Base-by-base conservation (phyloP, 1,140 invertebrate species). In the Procambarus clarkii region DNA sequence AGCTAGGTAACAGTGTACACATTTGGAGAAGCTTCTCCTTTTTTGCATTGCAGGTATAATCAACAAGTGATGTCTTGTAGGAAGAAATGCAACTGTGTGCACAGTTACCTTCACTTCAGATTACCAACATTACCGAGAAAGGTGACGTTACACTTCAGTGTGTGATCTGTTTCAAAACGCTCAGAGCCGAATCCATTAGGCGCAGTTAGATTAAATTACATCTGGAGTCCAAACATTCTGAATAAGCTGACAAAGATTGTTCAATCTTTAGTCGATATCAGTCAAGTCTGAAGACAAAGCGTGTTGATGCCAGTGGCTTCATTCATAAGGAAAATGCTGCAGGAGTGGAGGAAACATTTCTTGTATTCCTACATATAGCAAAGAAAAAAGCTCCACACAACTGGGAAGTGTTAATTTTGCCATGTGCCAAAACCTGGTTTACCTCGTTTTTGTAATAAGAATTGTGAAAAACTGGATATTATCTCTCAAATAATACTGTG, bases 391-490 rank as follows among this genome's bases (percentile, higher is more conserved):
- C 4, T 45, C 34, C 34, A 34, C 64, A 86, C 60, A 44, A 86
- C 0, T 50, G 85, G 60, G 85, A 54, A 34, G 46, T 8, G 44
- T 24, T 77, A 64, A 88, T 79, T 88, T 48, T 60, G 78, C 78
- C 54, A 46, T 91, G 82, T 85, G 88, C 88, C 74, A 77, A 91
- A 79, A 91, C 69, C 44, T 84, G 74, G 88, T 91, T 34, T 85
- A 91, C 64, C 54, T 84, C 78, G 81, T 84, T 85, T 85, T 85
- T 50, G 13, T 86, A 71, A 85, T 44, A 78, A 71, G 13, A 58
- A 13, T 58, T 8, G 7, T 58, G 54, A 58, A 58, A 58, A 58
- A 13, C 54, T 8, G 54, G 2, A 13, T 58, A 13, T 13, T 58
- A 58, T 58, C 13, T 58, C 54, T 58, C 54, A 58, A 58, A 34